A percentile compares a stretch with the other conserved stretches of the same genome.
These are phyloP conservation scores for Plutella xylostella DNA, from an alignment of 2,888 invertebrate species.

Conservation along the genomic window DNA sequence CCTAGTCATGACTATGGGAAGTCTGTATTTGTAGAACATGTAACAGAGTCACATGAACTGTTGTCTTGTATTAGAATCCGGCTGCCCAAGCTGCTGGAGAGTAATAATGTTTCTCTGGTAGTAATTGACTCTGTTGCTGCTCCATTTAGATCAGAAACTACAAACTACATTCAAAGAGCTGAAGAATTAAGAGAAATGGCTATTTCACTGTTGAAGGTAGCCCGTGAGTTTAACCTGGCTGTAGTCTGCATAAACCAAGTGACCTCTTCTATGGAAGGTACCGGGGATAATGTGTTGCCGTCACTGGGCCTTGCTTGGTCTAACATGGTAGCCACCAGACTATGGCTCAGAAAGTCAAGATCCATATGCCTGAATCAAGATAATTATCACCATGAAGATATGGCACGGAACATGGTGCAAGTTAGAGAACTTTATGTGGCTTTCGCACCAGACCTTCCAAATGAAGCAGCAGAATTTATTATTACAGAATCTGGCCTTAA, in stretches of 20 bases:
- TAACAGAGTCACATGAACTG: constrained; percentile 49
- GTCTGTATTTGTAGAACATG: constrained; percentile 51
- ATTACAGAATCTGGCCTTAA: too few species aligned
- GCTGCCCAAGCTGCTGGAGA: constrained; percentile 39
- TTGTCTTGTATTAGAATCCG: constrained; percentile 44
- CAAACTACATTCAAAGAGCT: constrained; percentile 52
- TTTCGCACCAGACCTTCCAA: constrained; percentile 46
- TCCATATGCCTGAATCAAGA: constrained; percentile 9
- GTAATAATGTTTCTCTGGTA: constrained; percentile 33
- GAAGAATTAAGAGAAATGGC: constrained; percentile 55
- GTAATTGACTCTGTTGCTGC: constrained; percentile 59
- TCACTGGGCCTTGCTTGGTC: constrained; percentile 60
- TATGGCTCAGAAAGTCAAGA: constrained; percentile 24
- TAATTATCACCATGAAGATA: constrained; percentile 1
- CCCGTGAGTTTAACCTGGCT: constrained; percentile 40
- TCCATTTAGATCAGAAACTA: constrained; percentile 49
- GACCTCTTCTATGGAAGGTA: constrained; percentile 35
- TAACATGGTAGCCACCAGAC: constrained; percentile 50
- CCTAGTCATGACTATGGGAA: constrained; percentile 32
- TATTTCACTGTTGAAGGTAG: constrained; percentile 31
- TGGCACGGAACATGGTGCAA: constrained; percentile 17
- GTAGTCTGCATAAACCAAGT: constrained; percentile 60
- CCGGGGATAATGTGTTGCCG: constrained; percentile 34
- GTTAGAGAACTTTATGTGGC: constrained; percentile 34
- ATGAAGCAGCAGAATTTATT: constrained; percentile 27